Evolutionary conservation across 1,140 invertebrate genomes (phyloP).

Genomic region (Drosophila teissieri): DNA sequence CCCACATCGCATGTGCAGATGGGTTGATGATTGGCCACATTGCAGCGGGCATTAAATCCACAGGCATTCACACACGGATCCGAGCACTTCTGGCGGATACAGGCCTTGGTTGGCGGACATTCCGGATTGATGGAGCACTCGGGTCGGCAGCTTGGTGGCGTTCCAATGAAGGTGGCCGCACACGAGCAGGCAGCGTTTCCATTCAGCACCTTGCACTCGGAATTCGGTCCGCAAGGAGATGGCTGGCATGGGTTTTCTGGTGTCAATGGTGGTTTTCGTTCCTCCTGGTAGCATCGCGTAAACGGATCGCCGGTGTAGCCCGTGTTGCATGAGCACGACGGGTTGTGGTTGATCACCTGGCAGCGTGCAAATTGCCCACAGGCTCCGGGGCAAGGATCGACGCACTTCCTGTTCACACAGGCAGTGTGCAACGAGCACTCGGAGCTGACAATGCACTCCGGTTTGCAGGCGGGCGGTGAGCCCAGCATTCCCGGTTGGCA

Average conservation of each 20-base stretch:
- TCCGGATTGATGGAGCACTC: conserved; percentile 89
- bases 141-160: conserved; percentile 88
- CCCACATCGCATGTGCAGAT: conserved; percentile 89
- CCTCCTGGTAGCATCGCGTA: conserved; percentile 85
- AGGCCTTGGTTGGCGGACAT: conserved; percentile 88
- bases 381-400: conserved; percentile 89
- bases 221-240: conserved; percentile 90
- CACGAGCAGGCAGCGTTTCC: conserved; percentile 90
- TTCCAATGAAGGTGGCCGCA: conserved; percentile 87
- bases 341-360: conserved; percentile 87
- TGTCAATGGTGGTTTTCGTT: conserved; percentile 81
- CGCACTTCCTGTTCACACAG: conserved; percentile 89
- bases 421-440: conserved; percentile 89
- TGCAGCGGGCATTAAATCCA: conserved; percentile 89
- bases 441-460: conserved; percentile 89
- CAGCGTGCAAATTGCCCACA: conserved; percentile 89
- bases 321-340: conserved; percentile 86
- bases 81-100: conserved; percentile 88
- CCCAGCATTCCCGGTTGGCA: conserved; percentile 90
- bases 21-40: conserved; percentile 89
- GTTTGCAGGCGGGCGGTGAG: conserved; percentile 88
- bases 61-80: conserved; percentile 90
- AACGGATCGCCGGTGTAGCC: conserved; percentile 87
- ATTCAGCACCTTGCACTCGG: conserved; percentile 87
- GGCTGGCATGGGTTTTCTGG: conserved; percentile 87